Conservation (phyloP, 2,797 vertebrate species). For the Acanthurus leucopareius region DNA sequence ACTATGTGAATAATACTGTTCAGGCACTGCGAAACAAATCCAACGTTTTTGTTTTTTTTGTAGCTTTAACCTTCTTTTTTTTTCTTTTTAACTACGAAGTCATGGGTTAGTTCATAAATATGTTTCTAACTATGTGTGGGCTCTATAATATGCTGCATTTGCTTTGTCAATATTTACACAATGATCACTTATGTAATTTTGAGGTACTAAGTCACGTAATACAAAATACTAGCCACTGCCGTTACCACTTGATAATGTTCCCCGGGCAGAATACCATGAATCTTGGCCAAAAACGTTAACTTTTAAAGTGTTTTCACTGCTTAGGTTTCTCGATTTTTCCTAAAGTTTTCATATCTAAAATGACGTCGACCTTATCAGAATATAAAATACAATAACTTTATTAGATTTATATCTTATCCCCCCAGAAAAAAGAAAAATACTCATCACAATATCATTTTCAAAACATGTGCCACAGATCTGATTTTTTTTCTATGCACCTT, state of each 20-base stretch:
- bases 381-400: slow-evolving; percentile 52
- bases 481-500: slow-evolving; percentile 9
- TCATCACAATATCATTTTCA: slow-evolving; percentile 17
- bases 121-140: slow-evolving; percentile 74
- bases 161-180: slow-evolving; percentile 79
- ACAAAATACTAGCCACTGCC: slow-evolving; percentile 56
- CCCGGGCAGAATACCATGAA: slow-evolving; percentile 31
- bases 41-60: slow-evolving; percentile 25
- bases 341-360: slow-evolving; percentile 22
- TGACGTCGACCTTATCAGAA: slow-evolving; percentile 17
- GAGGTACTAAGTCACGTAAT: slow-evolving; percentile 71
- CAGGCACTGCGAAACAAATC: slow-evolving; percentile 69
- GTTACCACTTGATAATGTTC: slow-evolving; percentile 38
- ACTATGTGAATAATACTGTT: slow-evolving; percentile 72
- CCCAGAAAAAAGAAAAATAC: slow-evolving; percentile 1
- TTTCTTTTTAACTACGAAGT: slow-evolving; percentile 63
- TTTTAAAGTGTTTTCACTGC: slow-evolving; percentile 59
- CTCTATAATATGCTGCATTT: slow-evolving; percentile 69
- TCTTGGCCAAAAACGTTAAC: slow-evolving; percentile 43
- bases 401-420: slow-evolving; percentile 17
- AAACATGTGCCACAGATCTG: slow-evolving; percentile 26
- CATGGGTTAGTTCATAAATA: slow-evolving; percentile 82
- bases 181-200: slow-evolving; percentile 63
- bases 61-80: slow-evolving; percentile 45
- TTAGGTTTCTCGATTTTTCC: slow-evolving; percentile 18